phyloP scores from a whole-genome alignment of 2,797 vertebrate species.

The Fundulus diaphanus region DNA sequence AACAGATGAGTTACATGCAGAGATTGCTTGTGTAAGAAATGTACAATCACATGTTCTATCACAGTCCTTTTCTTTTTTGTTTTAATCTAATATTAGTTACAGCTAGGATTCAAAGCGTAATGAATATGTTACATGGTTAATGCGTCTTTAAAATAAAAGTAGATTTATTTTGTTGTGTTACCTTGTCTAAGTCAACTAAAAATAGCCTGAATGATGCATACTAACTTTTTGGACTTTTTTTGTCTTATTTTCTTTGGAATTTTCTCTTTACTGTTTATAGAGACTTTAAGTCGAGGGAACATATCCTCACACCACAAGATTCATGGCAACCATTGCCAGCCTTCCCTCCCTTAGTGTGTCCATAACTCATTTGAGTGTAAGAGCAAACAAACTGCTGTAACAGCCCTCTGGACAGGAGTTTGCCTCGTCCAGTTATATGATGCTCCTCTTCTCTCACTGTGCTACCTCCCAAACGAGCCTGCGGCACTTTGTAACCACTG shows the following conservation, averaged over 20 bases:
- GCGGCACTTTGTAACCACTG: constrained; percentile 96
- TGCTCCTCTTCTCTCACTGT: constrained; percentile 78
- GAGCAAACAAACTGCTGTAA: constrained; percentile 89
- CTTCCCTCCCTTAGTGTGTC: constrained; percentile 68
- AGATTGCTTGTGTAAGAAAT: not conserved
- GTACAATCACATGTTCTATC: not conserved
- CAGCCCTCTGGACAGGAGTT: constrained; percentile 90
- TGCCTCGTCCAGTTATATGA: constrained; percentile 93
- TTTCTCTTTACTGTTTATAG: constrained; percentile 29
- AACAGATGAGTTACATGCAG: not conserved
- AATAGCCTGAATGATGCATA: not conserved
- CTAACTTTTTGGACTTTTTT: not conserved
- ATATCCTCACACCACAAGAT: constrained; percentile 55
- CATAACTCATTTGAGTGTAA: constrained; percentile 90
- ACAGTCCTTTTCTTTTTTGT: not conserved
- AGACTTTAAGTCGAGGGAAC: constrained; percentile 47
- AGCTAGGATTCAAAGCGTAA: not conserved
- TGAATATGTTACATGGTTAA: not conserved
- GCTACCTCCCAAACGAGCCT: constrained; percentile 76
- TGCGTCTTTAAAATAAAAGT: not conserved
- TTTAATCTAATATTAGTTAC: not conserved
- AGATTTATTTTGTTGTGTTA: not conserved
- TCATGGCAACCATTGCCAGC: constrained; percentile 52
- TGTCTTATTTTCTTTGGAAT: not conserved
- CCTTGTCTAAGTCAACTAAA: not conserved